These are phyloP conservation scores for Coecobrya sp. DNA, from an alignment of 2,888 invertebrate genomes.

Conservation along the genomic window DNA sequence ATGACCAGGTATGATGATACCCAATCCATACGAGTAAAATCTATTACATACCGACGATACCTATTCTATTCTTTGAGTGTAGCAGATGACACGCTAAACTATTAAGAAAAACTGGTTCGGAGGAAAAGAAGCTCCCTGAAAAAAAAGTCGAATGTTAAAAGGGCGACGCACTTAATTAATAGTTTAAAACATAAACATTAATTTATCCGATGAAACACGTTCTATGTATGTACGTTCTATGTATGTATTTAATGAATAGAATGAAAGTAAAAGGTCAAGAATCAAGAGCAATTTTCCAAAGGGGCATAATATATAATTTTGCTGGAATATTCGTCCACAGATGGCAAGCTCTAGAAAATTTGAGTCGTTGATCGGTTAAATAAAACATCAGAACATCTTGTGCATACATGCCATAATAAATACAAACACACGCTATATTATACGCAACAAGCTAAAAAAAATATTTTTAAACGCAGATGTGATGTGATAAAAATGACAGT, in stretches of 20 bases:
- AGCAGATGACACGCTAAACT: conserved; percentile 59
- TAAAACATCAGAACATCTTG: not conserved
- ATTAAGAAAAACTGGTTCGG: conserved; percentile 56
- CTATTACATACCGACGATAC: too few species aligned
- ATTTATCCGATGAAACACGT: not conserved
- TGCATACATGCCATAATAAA: not conserved
- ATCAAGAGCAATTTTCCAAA: not conserved
- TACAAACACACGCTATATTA: not conserved
- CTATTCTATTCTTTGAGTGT: too few species aligned
- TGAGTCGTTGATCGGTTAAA: conserved; percentile 4
- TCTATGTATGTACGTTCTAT: not conserved
- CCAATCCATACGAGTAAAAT: not conserved
- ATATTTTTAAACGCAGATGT: not conserved
- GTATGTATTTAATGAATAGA: not conserved
- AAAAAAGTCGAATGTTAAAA: conserved; percentile 11
- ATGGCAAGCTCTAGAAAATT: conserved; percentile 10
- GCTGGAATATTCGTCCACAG: not conserved
- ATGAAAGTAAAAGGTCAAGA: not conserved
- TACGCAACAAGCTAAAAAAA: not conserved
- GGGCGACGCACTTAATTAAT: conserved; percentile 69
- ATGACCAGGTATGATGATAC: not conserved
- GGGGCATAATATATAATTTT: not conserved
- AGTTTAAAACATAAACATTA: not conserved
- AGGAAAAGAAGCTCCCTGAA: not conserved
- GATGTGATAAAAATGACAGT: not conserved